A percentile compares a stretch with the other conserved stretches of the same genome.
Conservation (phyloP, 2,797 vertebrate genomes). For the Pelodytes ibericus region DNA sequence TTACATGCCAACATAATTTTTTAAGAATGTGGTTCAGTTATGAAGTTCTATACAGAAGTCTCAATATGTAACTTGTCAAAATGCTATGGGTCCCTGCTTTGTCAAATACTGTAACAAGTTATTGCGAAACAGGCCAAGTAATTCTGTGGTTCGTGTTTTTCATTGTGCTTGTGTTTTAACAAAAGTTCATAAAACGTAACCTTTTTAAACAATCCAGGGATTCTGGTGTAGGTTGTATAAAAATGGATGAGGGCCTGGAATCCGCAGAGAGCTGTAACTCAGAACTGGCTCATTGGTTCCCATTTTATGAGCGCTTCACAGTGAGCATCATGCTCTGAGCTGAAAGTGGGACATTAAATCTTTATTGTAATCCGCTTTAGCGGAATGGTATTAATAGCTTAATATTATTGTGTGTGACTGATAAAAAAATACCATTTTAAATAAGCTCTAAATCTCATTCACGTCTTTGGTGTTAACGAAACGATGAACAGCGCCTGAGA, state of each 20-base stretch:
- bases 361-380: constrained; percentile 74
- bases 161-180: constrained; percentile 50
- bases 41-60: too few relatives aligned
- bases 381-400: constrained; percentile 71
- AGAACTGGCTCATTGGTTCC: constrained; percentile 72
- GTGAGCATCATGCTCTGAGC: constrained; percentile 66
- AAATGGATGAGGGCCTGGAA: constrained; percentile 72
- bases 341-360: constrained; percentile 72
- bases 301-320: constrained; percentile 69
- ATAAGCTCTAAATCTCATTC: constrained; percentile 63
- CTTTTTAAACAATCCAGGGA: constrained; percentile 70
- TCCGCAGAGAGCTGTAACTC: constrained; percentile 72
- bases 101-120: too few relatives aligned
- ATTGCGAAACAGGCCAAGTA: not conserved
- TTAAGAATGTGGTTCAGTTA: too few relatives aligned
- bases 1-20: too few relatives aligned
- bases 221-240: constrained; percentile 70
- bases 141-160: not conserved
- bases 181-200: constrained; percentile 59
- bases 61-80: too few relatives aligned
- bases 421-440: constrained; percentile 72
- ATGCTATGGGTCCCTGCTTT: too few relatives aligned
- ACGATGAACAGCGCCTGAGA: constrained; percentile 32
- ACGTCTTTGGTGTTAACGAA: constrained; percentile 49
- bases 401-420: constrained; percentile 73